These are phyloP conservation scores for Remorina albescens DNA, from an alignment of 2,797 vertebrate species.

Conservation along the genomic window DNA sequence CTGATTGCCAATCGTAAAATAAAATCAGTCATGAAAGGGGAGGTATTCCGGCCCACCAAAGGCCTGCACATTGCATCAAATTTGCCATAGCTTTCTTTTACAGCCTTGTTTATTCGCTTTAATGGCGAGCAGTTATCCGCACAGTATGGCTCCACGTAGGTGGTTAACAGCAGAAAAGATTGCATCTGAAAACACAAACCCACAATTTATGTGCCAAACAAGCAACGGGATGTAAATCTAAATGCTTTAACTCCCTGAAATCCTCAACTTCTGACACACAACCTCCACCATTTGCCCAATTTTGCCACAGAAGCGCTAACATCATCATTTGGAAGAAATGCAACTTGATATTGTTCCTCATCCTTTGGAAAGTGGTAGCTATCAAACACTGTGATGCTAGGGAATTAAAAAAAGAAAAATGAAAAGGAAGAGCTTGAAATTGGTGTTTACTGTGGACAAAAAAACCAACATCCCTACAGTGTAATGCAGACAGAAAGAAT, in stretches of 20 bases:
- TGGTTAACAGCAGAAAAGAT: constrained; percentile 83
- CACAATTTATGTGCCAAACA: constrained; percentile 70
- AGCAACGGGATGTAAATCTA: constrained; percentile 69
- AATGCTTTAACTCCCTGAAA: constrained; percentile 70
- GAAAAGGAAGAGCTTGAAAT: constrained; percentile 21
- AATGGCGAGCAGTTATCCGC: constrained; percentile 79
- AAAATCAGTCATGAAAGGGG: constrained; percentile 89
- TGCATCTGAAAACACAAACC: constrained; percentile 78
- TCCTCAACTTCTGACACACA: constrained; percentile 65
- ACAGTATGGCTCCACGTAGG: constrained; percentile 81
- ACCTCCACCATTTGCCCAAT: constrained; percentile 76
- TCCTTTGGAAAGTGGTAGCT: constrained; percentile 63
- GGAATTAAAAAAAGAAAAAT: not conserved
- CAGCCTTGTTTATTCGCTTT: constrained; percentile 82
- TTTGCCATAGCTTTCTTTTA: constrained; percentile 75
- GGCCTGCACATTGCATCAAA: constrained; percentile 74
- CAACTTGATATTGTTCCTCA: constrained; percentile 82
- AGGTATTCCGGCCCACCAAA: constrained; percentile 75
- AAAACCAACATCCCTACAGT: constrained; percentile 68
- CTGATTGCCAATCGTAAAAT: constrained; percentile 91
- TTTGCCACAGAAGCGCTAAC: constrained; percentile 64
- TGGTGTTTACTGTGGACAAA: constrained; percentile 51
- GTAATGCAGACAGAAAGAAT: constrained; percentile 66
- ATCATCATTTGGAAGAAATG: constrained; percentile 82
- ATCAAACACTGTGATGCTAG: constrained; percentile 32